Percentiles rank a stretch among this genome's conserved stretches.
Conservation (phyloP, 2,113 vertebrate species). For the Xiphias gladius region DNA sequence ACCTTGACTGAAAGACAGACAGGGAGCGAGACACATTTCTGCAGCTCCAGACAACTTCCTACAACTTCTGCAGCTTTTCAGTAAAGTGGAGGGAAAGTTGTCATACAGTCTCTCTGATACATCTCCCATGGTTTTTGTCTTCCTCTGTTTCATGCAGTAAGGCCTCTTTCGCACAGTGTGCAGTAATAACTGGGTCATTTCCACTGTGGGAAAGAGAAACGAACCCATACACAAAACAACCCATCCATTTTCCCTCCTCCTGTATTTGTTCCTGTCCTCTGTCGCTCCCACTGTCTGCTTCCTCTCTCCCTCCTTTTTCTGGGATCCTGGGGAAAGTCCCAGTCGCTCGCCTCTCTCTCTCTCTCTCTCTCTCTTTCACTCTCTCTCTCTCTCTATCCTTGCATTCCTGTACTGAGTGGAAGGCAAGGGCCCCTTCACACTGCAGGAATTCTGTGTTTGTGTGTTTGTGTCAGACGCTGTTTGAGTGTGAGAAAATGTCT, state of each 20-base stretch:
- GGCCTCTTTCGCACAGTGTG: conserved; percentile 41
- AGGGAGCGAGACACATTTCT: conserved; percentile 18
- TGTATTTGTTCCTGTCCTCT: conserved; percentile 82
- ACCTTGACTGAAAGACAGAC: conserved; percentile 58
- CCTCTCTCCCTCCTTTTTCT: conserved; percentile 76
- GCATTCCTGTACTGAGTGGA: conserved; percentile 65
- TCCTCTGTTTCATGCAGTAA: conserved; percentile 27
- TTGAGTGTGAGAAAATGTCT: conserved; percentile 55
- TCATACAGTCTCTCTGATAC: conserved; percentile 9
- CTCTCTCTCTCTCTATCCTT: conserved; percentile 35
- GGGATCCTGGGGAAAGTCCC: conserved; percentile 82
- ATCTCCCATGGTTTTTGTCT: conserved; percentile 46
- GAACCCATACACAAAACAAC: conserved; percentile 67
- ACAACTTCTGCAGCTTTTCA: background rate
- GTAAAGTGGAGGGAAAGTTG: conserved; percentile 8
- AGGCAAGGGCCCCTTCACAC: conserved; percentile 52
- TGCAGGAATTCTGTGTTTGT: conserved; percentile 62
- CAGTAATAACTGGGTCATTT: conserved; percentile 76
- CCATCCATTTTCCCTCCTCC: conserved; percentile 80
- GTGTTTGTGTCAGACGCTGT: conserved; percentile 46
- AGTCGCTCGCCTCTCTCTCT: conserved; percentile 34
- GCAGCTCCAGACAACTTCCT: conserved; percentile 10
- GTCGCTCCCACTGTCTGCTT: conserved; percentile 81
- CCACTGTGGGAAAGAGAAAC: conserved; percentile 80
- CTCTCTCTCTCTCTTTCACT: conserved; percentile 22